Evolutionary conservation across 2,113 vertebrate genomes (phyloP).

Genomic region (Numida meleagris): DNA sequence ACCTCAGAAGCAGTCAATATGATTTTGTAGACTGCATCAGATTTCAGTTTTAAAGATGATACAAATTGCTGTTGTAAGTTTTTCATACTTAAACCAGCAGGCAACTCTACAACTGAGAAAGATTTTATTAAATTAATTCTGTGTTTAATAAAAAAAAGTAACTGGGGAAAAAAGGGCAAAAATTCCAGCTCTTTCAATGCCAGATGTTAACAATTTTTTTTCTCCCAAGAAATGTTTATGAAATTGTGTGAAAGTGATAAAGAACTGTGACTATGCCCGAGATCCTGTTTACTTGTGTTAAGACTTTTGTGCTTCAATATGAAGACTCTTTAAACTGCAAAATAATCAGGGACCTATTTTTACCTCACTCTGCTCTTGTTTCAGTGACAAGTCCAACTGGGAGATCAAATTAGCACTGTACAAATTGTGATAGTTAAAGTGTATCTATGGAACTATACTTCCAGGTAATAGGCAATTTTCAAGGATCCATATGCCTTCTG

Average conservation of each 20-base stretch:
- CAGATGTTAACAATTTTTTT: neutral
- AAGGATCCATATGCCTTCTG: neutral
- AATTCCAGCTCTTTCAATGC: neutral
- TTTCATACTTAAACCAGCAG: conserved; percentile 37
- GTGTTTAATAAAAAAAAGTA: conserved; percentile 48
- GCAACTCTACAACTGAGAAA: neutral
- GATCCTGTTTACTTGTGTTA: neutral
- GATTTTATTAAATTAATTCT: conserved; percentile 30
- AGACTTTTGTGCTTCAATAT: neutral
- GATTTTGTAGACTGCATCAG: neutral
- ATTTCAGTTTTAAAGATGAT: conserved; percentile 51
- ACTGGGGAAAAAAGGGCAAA: neutral
- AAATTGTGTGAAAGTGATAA: conserved; percentile 18
- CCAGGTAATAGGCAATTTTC: neutral
- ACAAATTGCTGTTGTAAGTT: conserved; percentile 10
- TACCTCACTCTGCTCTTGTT: neutral
- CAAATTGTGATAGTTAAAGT: neutral
- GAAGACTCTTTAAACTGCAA: neutral
- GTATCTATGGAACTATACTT: neutral
- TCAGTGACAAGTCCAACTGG: neutral
- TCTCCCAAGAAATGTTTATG: neutral
- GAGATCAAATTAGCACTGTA: neutral
- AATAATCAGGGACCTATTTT: neutral
- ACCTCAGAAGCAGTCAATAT: neutral
- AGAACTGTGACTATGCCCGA: neutral